Evolutionary conservation across 2,797 vertebrate species (phyloP), one percentile per base, ranked within the genome.

Genomic region (Potorous gilbertii): DNA sequence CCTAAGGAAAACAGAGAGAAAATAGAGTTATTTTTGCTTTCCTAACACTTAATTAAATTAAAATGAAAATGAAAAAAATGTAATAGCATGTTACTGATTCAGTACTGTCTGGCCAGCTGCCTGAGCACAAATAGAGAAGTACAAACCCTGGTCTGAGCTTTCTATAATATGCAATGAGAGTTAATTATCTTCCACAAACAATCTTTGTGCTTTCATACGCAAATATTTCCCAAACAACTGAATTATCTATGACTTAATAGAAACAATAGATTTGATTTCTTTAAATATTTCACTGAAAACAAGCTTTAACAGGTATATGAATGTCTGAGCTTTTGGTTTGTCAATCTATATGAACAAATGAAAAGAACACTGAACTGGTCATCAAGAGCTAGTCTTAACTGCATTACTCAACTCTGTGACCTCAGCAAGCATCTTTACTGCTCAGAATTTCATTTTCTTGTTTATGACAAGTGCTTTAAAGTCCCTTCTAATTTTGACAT

Each of bases 1-100:
- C 55, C 90, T 96, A 95, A 96, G 54, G 96, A 98, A 98, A 97
- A 97, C 50, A 94, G 28, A 91, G 91, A 92, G 92, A 96, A 94
- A 97, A 95, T n/a, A 95, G 93, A 95, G 40, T 96, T 97, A 95
- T 94, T 90, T 96, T 94, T 97, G 56, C 28, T 98, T 97, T 56
- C 93, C 92, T 98, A 92, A 97, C 96, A 97, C 62, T 56, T 96
- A 93, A 56, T 98, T 97, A 97, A 98, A 96, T 96, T 96, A 95
- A 98, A 98, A 97, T 96, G 94, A 97, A 96, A 91, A 92, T 52
- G 27, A 94, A 90, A 54, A 74, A 97, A 92, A 97, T 52, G 97
- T 97, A 98, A 97, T 97, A 56, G 31, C 55, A 97, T 81, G 95
- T 97, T 96, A 97, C 91, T 92, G 59, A 46, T 97, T 97, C 87